A percentile compares a stretch with the other conserved stretches of the same genome.
phyloP scores from a whole-genome alignment of 2,113 vertebrate genomes.

The Anhinga anhinga region DNA sequence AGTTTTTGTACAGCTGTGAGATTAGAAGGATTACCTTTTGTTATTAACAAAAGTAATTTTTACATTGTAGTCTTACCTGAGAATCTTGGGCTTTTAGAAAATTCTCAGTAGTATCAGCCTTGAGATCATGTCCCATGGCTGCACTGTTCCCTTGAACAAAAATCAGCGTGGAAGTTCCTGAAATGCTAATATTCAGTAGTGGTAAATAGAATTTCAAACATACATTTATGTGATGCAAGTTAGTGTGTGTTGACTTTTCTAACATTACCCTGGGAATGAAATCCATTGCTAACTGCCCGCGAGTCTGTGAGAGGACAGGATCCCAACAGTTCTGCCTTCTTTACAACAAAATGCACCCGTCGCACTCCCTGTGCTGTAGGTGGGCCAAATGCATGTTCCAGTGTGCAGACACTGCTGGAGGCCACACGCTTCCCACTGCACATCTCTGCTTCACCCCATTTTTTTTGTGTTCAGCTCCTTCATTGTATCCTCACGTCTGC shows the following conservation, averaged over 20 bases:
- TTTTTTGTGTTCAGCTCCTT: background rate
- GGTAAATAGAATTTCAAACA: background rate
- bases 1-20: background rate
- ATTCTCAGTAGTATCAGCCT: background rate
- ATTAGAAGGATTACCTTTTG: background rate
- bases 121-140: background rate
- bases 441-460: background rate
- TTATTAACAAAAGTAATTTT: background rate
- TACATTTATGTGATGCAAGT: background rate
- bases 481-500: background rate
- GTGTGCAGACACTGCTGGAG: background rate
- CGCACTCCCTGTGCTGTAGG: background rate
- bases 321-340: background rate
- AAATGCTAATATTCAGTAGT: background rate
- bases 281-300: background rate
- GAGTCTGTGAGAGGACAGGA: background rate
- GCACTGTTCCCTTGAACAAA: background rate
- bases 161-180: background rate
- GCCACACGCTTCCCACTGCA: background rate
- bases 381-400: background rate
- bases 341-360: background rate
- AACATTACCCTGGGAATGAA: background rate
- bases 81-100: background rate
- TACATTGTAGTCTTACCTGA: background rate
- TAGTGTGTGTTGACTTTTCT: background rate